Evolutionary conservation across 2,113 vertebrate species (phyloP).

Genomic region (Noctilio leporinus): DNA sequence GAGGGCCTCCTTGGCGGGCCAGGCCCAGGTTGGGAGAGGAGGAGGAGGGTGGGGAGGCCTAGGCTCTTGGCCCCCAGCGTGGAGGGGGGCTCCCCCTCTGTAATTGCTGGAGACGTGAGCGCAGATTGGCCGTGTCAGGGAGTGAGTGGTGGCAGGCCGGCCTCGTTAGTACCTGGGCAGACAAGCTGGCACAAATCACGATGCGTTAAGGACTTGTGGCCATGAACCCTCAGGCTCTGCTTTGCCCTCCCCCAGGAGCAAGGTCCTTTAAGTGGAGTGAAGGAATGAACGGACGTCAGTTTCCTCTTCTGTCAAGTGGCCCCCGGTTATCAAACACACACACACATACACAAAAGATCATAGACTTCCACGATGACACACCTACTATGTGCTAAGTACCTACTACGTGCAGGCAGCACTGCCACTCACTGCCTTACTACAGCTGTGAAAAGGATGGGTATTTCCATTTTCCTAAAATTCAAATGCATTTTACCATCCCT

Average conservation of each 20-base stretch:
- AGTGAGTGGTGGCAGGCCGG: slow-evolving; percentile 89
- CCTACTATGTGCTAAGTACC: neutral
- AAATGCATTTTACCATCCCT: fast-evolving
- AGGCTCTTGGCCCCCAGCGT: neutral
- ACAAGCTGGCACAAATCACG: slow-evolving; percentile 94
- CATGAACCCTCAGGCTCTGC: slow-evolving; percentile 11
- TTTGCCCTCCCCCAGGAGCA: neutral
- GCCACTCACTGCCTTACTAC: neutral
- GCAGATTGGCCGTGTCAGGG: slow-evolving; percentile 93
- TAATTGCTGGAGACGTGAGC: slow-evolving; percentile 91
- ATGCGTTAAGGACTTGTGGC: slow-evolving; percentile 71
- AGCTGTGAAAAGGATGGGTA: fast-evolving
- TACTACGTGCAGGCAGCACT: neutral
- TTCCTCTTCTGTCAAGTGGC: neutral
- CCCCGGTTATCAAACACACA: too few relatives aligned
- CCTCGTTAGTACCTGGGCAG: slow-evolving; percentile 86
- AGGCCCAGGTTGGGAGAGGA: slow-evolving; percentile 80
- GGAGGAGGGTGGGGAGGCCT: slow-evolving; percentile 53
- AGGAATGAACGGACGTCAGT: neutral
- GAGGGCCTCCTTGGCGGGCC: neutral
- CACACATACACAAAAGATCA: fast-evolving
- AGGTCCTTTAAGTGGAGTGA: neutral
- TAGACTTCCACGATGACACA: neutral
- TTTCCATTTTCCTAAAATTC: neutral
- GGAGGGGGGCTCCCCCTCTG: slow-evolving; percentile 39